A percentile compares a stretch with the other conserved stretches of the same genome.
Conservation (phyloP, 2,113 vertebrate species). For the Ardeotis arabs region DNA sequence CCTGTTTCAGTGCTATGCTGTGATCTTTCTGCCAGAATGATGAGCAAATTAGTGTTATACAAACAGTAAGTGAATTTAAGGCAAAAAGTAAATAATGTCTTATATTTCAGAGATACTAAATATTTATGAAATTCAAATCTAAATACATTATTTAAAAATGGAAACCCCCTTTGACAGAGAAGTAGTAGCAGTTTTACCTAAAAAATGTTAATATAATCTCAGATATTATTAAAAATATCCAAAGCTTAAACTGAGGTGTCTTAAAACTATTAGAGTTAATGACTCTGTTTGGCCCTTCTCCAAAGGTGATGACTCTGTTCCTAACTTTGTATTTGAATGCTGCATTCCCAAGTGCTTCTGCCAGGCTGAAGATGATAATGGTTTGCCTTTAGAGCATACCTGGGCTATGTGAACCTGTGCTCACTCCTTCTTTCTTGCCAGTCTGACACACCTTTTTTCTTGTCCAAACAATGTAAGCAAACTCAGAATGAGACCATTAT, state of each 20-base stretch:
- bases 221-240: background rate
- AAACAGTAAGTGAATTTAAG: constrained; percentile 5
- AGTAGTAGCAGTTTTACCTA: background rate
- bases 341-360: background rate
- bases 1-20: constrained; percentile 18
- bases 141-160: background rate
- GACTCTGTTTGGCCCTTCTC: background rate
- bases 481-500: background rate
- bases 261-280: background rate
- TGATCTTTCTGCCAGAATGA: background rate
- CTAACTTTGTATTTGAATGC: background rate
- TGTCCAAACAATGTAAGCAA: background rate
- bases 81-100: background rate
- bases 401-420: background rate
- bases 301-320: background rate
- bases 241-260: background rate
- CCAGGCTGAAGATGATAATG: background rate
- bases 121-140: background rate
- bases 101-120: background rate
- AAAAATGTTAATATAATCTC: background rate
- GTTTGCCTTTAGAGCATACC: background rate
- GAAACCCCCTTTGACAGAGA: background rate
- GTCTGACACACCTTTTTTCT: background rate
- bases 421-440: background rate
- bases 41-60: background rate